These are phyloP conservation scores for Danaus melanippus DNA, from an alignment of 1,140 invertebrate species.

Conservation along the genomic window DNA sequence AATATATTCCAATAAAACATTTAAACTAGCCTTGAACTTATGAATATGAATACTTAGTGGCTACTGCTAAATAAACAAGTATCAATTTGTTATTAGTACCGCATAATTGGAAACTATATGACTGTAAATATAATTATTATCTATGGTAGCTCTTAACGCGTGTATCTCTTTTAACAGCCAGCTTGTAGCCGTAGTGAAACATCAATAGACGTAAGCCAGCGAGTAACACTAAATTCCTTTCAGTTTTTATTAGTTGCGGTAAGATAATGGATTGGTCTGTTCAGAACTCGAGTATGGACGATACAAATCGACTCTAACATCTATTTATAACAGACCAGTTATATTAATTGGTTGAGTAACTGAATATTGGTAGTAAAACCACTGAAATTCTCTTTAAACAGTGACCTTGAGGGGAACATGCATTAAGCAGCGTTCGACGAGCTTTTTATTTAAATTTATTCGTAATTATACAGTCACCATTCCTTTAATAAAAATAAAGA, in stretches of 20 bases:
- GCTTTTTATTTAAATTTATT: no score
- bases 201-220: slow-evolving; percentile 29
- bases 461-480: no score
- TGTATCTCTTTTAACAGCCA: slow-evolving; percentile 2
- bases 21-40: slow-evolving; percentile 7
- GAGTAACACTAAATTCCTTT: slow-evolving; percentile 49
- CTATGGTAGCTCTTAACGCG: slow-evolving; percentile 1
- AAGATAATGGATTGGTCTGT: slow-evolving; percentile 62
- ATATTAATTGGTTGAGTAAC: slow-evolving; percentile 45
- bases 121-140: no score
- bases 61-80: slow-evolving; percentile 6
- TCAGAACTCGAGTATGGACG: slow-evolving; percentile 42
- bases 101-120: no score
- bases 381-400: slow-evolving; percentile 29
- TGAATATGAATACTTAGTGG: slow-evolving; percentile 1
- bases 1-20: neutral
- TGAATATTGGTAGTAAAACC: slow-evolving; percentile 58
- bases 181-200: slow-evolving; percentile 14
- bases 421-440: no score
- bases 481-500: no score
- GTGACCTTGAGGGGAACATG: slow-evolving; percentile 29
- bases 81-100: slow-evolving; percentile 2
- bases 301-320: slow-evolving; percentile 47
- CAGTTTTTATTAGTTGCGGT: slow-evolving; percentile 60
- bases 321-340: slow-evolving; percentile 60